phyloP scores from a whole-genome alignment of 2,797 vertebrate species.

The Yasuhikotakia modesta region DNA sequence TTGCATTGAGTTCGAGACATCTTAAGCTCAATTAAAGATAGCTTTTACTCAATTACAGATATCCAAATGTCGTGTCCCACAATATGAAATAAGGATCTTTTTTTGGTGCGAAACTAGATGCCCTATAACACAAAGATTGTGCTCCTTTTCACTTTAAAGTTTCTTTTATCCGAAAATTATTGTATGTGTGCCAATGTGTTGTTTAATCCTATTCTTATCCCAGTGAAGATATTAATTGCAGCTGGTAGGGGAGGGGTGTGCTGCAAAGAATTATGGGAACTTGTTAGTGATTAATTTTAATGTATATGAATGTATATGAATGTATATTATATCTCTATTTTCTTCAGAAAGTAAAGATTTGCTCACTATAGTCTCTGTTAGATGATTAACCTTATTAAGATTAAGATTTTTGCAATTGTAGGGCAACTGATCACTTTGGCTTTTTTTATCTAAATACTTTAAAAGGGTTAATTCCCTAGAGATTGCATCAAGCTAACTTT shows the following conservation, averaged over 20 bases:
- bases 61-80: constrained; percentile 78
- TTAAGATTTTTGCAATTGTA: constrained; percentile 55
- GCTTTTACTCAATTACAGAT: constrained; percentile 83
- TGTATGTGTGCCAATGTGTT: constrained; percentile 7
- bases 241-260: constrained; percentile 1
- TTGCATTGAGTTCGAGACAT: constrained; percentile 81
- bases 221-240: constrained; percentile 19
- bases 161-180: constrained; percentile 72
- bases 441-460: constrained; percentile 49
- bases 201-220: constrained; percentile 37
- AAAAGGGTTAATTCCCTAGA: constrained; percentile 54
- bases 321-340: constrained; percentile 36
- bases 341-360: constrained; percentile 24
- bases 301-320: constrained; percentile 11
- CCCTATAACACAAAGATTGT: constrained; percentile 71
- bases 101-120: constrained; percentile 69
- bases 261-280: neutral
- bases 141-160: constrained; percentile 71
- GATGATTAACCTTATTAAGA: constrained; percentile 58
- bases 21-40: constrained; percentile 86
- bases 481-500: constrained; percentile 56
- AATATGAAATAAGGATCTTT: constrained; percentile 74
- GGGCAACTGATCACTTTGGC: constrained; percentile 55
- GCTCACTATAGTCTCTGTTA: constrained; percentile 38
- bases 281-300: constrained; percentile 8